Evolutionary conservation across 2,888 invertebrate genomes (phyloP).

Genomic region (Pemphredon lugubris): DNA sequence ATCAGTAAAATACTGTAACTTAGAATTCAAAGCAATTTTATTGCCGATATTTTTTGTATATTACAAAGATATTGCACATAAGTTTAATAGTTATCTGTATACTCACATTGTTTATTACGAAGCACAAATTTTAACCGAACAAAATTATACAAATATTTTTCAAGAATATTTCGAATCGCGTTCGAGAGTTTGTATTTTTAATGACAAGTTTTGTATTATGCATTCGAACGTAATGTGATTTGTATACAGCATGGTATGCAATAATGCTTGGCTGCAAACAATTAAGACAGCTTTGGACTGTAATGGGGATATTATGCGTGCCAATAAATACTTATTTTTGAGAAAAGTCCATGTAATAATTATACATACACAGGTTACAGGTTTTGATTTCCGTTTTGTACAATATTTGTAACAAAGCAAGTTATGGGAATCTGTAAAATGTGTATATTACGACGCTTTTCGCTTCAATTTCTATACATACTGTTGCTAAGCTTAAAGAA

Average conservation of each 20-base stretch:
- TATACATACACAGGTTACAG: not conserved
- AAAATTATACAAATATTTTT: not conserved
- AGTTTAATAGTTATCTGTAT: no score
- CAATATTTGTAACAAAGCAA: not conserved
- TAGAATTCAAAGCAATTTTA: no score
- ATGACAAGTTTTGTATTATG: slow-evolving; percentile 5
- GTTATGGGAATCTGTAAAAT: no score
- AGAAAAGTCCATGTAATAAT: not conserved
- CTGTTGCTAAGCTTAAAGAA: not conserved
- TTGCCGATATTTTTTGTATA: no score
- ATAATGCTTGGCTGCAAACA: slow-evolving; percentile 34
- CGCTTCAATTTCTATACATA: no score
- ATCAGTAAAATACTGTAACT: not conserved
- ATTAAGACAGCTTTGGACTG: slow-evolving; percentile 32
- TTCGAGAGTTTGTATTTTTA: no score
- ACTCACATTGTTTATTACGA: no score
- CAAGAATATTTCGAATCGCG: no score
- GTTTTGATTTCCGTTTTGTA: slow-evolving; percentile 5
- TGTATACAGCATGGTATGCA: slow-evolving; percentile 37
- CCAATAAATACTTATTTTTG: slow-evolving; percentile 9
- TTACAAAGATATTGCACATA: no score
- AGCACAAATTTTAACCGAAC: not conserved
- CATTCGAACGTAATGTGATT: slow-evolving; percentile 10
- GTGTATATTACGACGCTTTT: no score
- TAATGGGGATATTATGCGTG: slow-evolving; percentile 4